phyloP scores from a whole-genome alignment of 1,140 invertebrate species.

The Streblospio benedicti region DNA sequence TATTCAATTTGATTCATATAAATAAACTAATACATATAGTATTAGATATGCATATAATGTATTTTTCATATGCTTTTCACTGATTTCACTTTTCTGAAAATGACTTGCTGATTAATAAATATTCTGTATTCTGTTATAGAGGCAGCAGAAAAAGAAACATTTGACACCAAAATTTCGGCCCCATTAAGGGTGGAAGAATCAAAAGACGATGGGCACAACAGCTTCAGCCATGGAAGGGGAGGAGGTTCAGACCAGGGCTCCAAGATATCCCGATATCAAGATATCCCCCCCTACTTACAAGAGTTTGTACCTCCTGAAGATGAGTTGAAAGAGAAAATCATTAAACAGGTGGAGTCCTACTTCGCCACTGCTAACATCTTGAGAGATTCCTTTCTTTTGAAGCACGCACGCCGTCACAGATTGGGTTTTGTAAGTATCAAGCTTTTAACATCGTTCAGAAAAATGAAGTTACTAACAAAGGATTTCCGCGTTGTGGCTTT shows the following conservation, averaged over 20 bases:
- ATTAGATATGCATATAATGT: no score
- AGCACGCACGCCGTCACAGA: conserved; percentile 2
- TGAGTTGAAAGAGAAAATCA: neutral
- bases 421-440: conserved; percentile 5
- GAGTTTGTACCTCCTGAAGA: neutral
- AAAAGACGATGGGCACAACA: conserved; percentile 32
- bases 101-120: no score
- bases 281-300: conserved; percentile 13
- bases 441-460: conserved; percentile 1
- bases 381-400: conserved; percentile 6
- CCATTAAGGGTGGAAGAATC: conserved; percentile 28
- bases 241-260: conserved; percentile 23
- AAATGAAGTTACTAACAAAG: conserved; percentile 8
- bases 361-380: conserved; percentile 10
- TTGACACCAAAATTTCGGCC: no score
- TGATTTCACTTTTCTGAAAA: no score
- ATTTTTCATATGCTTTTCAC: no score
- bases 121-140: no score
- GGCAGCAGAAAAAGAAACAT: no score
- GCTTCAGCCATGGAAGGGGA: conserved; percentile 25
- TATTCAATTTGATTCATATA: no score
- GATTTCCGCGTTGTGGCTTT: neutral
- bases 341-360: conserved; percentile 10
- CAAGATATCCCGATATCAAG: conserved; percentile 12
- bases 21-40: no score